Evolutionary conservation across 2,888 invertebrate species (phyloP).

Genomic region (Chrysodeixis includens): DNA sequence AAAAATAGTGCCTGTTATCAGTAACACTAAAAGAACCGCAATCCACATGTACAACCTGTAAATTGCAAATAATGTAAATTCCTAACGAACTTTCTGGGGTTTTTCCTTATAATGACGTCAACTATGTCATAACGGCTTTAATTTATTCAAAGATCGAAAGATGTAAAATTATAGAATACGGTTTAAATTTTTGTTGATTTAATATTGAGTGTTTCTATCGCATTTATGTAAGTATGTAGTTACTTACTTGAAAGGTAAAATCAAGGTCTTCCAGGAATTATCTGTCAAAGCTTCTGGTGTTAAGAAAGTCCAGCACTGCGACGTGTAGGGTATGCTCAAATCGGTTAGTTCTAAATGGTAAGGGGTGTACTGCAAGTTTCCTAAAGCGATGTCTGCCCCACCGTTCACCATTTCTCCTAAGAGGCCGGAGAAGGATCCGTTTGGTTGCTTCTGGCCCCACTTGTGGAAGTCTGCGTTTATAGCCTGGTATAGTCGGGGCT

Average conservation of each 20-base stretch:
- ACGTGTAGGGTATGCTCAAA: constrained; percentile 93
- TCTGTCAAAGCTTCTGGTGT: constrained; percentile 94
- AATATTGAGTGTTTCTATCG: no score
- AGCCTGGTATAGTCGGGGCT: constrained; percentile 91
- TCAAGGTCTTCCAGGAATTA: constrained; percentile 95
- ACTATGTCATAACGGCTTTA: background rate
- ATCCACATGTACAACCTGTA: constrained; percentile 93
- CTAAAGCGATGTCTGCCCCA: constrained; percentile 92
- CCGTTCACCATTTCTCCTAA: constrained; percentile 92
- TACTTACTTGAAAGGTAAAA: constrained; percentile 93
- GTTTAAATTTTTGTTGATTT: no score
- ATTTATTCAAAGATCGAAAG: background rate
- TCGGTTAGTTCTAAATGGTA: constrained; percentile 92
- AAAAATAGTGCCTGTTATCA: constrained; percentile 91
- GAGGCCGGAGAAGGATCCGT: constrained; percentile 92
- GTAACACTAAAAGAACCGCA: constrained; percentile 91
- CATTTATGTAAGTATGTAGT: no score
- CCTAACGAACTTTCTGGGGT: background rate
- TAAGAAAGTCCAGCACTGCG: constrained; percentile 95
- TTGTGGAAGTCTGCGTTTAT: constrained; percentile 89
- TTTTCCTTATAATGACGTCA: background rate
- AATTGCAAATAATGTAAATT: background rate
- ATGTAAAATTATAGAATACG: no score
- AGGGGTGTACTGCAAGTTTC: constrained; percentile 93
- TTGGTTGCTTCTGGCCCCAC: constrained; percentile 91